Percentiles rank a stretch among this genome's conserved stretches.
These are phyloP conservation scores for Salvator merianae DNA, from an alignment of 2,113 vertebrate genomes.

Conservation along the genomic window DNA sequence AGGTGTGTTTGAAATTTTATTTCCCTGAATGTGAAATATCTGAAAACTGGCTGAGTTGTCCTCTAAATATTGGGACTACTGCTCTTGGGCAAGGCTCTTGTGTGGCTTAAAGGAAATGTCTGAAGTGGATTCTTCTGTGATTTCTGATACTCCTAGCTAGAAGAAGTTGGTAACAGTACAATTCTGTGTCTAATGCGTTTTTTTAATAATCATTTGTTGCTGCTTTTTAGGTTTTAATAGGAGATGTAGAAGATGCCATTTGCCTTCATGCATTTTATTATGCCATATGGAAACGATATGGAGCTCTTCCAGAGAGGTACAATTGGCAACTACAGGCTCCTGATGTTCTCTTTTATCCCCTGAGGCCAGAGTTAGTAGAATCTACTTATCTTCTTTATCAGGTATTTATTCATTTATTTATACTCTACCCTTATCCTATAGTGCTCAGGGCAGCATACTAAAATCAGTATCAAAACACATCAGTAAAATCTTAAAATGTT, in stretches of 20 bases:
- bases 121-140: background rate
- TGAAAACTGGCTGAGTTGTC: too few species aligned
- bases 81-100: background rate
- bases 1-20: background rate
- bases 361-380: slow-evolving; percentile 94
- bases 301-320: slow-evolving; percentile 94
- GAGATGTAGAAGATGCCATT: slow-evolving; percentile 97
- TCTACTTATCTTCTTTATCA: slow-evolving; percentile 97
- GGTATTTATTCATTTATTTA: slow-evolving; percentile 68
- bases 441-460: background rate
- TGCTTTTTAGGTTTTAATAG: slow-evolving; percentile 86
- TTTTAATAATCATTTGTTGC: background rate
- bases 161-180: background rate
- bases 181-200: too few species aligned
- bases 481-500: too few species aligned
- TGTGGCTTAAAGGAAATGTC: background rate
- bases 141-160: background rate
- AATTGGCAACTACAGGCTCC: slow-evolving; percentile 98
- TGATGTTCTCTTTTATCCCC: slow-evolving; percentile 93
- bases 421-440: background rate
- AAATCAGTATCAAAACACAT: too few species aligned
- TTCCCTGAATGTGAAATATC: too few species aligned
- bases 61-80: background rate
- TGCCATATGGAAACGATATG: slow-evolving; percentile 97
- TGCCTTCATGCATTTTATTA: slow-evolving; percentile 99